Evolutionary conservation across 2,888 invertebrate species (phyloP).

Genomic region (Branchipolynoe longqiensis): DNA sequence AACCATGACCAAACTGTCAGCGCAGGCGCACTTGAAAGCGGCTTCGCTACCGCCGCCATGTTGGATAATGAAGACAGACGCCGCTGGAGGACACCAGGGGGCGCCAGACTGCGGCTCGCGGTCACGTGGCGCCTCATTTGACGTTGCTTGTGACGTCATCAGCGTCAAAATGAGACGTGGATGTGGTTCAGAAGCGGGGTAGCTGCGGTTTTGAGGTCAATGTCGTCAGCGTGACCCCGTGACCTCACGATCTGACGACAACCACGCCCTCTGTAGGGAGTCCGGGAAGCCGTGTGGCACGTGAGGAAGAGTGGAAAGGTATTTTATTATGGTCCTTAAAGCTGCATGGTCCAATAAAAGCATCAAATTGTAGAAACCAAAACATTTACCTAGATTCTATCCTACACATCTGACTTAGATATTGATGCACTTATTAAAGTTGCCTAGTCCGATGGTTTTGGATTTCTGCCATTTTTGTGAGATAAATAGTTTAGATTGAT

Average conservation of each 20-base stretch:
- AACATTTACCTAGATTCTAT: no score
- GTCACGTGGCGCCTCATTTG: not conserved
- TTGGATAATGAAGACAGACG: slow-evolving; percentile 33
- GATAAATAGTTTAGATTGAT: no score
- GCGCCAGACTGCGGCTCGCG: not conserved
- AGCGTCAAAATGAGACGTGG: not conserved
- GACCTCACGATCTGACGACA: not conserved
- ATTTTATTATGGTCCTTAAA: no score
- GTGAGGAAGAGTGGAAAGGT: not conserved
- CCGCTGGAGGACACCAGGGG: not conserved
- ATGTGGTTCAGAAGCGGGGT: not conserved
- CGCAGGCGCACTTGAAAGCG: slow-evolving; percentile 12
- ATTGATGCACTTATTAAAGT: no score
- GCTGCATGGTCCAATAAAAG: no score
- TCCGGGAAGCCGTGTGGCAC: not conserved
- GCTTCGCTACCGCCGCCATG: not conserved
- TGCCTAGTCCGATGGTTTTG: no score
- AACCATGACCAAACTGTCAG: not conserved
- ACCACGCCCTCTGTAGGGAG: not conserved
- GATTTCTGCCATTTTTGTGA: no score
- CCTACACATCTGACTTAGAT: no score
- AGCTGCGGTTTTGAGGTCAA: not conserved
- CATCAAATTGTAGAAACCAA: no score
- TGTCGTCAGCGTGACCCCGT: not conserved
- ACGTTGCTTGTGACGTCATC: slow-evolving; percentile 10